These are phyloP conservation scores for Drosophila pallidifrons DNA, from an alignment of 1,140 invertebrate species.

Conservation along the genomic window DNA sequence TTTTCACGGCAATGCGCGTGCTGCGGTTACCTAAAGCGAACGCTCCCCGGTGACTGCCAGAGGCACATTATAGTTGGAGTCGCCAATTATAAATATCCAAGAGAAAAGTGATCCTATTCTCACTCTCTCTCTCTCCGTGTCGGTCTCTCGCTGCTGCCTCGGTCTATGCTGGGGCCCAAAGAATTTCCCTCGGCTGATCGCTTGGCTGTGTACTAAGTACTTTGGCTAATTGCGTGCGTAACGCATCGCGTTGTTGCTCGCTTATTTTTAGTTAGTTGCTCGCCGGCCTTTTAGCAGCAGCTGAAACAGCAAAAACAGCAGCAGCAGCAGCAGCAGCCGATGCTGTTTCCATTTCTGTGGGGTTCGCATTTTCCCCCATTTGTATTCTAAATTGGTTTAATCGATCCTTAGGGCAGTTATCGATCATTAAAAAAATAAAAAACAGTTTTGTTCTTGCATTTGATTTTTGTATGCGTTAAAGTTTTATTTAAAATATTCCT, in stretches of 20 bases:
- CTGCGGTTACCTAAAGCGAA: constrained; percentile 43
- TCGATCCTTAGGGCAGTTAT: not conserved
- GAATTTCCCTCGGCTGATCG: constrained; percentile 42
- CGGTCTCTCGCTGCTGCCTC: no score
- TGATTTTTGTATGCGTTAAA: constrained; percentile 69
- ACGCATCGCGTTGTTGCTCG: constrained; percentile 25
- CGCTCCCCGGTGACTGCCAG: constrained; percentile 41
- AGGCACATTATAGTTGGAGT: constrained; percentile 32
- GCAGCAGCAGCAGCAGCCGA: not conserved
- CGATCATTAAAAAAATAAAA: not conserved
- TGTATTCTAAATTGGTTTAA: no score
- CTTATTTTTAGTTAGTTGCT: constrained; percentile 49
- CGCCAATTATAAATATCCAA: constrained; percentile 65
- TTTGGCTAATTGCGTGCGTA: constrained; percentile 69
- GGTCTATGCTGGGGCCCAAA: constrained; percentile 17
- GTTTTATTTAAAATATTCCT: constrained; percentile 83
- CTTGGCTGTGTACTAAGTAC: constrained; percentile 55
- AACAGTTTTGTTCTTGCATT: constrained; percentile 13
- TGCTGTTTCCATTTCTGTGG: constrained; percentile 1
- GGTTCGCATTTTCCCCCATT: not conserved
- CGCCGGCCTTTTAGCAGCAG: constrained; percentile 1
- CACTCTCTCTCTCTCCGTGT: not conserved
- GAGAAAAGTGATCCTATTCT: not conserved
- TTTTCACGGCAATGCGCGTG: constrained; percentile 28
- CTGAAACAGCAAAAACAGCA: not conserved